These are phyloP conservation scores for Pterocles gutturalis DNA, from an alignment of 2,113 vertebrate genomes.

Conservation along the genomic window DNA sequence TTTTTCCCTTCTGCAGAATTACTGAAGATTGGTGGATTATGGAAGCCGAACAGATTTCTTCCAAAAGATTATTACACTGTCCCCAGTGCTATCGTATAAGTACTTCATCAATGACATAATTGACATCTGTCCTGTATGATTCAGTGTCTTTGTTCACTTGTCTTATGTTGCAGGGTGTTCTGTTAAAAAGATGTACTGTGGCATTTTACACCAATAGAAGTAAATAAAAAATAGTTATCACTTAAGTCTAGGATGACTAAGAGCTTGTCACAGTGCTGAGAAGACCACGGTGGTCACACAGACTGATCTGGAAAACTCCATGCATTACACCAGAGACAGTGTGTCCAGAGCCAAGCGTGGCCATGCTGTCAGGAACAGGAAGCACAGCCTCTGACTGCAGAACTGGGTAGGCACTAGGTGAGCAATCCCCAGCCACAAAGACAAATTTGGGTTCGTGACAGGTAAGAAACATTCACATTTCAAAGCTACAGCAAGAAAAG, in stretches of 20 bases:
- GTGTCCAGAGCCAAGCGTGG: neutral
- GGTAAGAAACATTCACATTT: neutral
- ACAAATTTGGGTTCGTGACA: neutral
- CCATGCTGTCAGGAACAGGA: neutral
- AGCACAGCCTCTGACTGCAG: neutral
- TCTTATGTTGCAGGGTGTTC: neutral
- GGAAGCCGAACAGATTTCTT: neutral
- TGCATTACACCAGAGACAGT: neutral
- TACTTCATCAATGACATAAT: rapidly evolving
- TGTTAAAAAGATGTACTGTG: neutral
- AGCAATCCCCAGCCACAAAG: neutral
- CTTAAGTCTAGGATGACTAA: neutral
- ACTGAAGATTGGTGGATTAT: neutral
- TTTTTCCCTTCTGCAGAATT: neutral
- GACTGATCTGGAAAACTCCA: neutral
- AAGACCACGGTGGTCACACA: neutral
- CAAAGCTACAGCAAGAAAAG: neutral
- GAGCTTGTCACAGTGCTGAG: neutral
- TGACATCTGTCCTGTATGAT: neutral
- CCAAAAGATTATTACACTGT: neutral
- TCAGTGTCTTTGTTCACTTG: neutral
- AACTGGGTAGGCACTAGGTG: neutral
- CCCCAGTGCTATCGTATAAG: neutral
- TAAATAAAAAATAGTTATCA: neutral
- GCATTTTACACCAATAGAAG: neutral